Conservation (phyloP, 2,797 vertebrate genomes). For the Atherinosoma microstoma region DNA sequence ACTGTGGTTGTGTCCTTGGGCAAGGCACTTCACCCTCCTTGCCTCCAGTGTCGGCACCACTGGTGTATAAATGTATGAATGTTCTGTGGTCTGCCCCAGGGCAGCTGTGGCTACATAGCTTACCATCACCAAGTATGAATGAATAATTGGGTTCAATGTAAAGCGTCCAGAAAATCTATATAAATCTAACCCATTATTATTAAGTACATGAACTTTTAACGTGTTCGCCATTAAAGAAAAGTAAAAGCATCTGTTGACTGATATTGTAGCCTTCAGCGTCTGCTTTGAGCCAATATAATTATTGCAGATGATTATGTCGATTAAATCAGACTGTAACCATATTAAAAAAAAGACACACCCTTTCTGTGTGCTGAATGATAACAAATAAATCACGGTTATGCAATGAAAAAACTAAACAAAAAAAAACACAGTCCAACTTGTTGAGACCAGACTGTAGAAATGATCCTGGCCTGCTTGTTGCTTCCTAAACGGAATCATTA, state of each 20-base stretch:
- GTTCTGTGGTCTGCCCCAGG: too few species aligned
- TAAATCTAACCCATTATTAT: too few species aligned
- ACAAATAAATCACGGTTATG: constrained; percentile 21
- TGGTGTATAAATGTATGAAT: too few species aligned
- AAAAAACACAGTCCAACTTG: constrained; percentile 15
- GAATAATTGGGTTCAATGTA: too few species aligned
- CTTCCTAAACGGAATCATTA: background rate
- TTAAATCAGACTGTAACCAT: constrained; percentile 1
- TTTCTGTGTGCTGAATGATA: constrained; percentile 4
- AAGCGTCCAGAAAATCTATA: too few species aligned
- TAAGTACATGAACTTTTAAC: background rate
- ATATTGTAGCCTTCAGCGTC: background rate
- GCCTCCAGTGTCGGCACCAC: too few species aligned
- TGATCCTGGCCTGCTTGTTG: background rate
- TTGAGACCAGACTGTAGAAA: constrained; percentile 17
- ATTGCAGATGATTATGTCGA: constrained; percentile 10
- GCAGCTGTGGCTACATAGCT: too few species aligned
- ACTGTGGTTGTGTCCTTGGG: too few species aligned
- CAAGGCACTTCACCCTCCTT: too few species aligned
- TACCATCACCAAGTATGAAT: too few species aligned
- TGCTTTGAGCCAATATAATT: background rate
- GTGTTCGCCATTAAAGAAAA: background rate
- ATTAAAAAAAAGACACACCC: too few species aligned
- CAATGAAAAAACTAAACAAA: background rate
- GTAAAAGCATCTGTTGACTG: background rate